phyloP scores from a whole-genome alignment of 2,113 vertebrate genomes.

The Gracilinanus agilis region DNA sequence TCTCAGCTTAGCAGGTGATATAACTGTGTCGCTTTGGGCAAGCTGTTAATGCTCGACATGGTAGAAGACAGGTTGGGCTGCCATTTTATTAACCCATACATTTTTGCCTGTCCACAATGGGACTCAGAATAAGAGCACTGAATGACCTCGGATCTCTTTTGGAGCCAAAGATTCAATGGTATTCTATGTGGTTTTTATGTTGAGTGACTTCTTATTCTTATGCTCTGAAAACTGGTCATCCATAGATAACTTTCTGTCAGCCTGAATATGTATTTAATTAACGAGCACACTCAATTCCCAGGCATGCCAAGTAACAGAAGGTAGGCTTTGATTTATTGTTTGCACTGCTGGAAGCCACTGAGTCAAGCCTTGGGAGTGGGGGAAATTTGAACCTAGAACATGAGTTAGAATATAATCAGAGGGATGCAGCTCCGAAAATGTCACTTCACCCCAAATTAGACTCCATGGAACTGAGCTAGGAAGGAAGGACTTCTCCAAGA shows the following conservation, averaged over 20 bases:
- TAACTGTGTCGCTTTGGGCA: background rate
- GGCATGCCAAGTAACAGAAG: accelerated
- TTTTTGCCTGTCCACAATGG: background rate
- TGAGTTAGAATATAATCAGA: background rate
- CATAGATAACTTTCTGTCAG: background rate
- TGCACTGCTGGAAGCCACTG: background rate
- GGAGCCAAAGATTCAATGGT: too few relatives aligned
- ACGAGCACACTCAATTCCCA: background rate
- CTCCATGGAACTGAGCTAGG: background rate
- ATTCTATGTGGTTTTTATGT: accelerated
- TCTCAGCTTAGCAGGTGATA: background rate
- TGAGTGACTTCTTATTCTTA: too few relatives aligned
- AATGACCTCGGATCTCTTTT: too few relatives aligned
- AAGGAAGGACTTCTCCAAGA: background rate
- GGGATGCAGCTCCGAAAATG: accelerated
- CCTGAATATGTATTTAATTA: background rate
- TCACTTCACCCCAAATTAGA: background rate
- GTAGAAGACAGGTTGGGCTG: background rate
- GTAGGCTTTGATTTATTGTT: accelerated
- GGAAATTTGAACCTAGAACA: background rate
- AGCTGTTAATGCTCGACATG: background rate
- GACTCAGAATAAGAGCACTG: background rate
- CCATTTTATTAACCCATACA: background rate
- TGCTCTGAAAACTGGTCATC: background rate
- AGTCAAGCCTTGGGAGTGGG: background rate